These are phyloP conservation scores for Enteromius afrohamiltoni DNA, from an alignment of 2,797 vertebrate genomes.

Conservation along the genomic window DNA sequence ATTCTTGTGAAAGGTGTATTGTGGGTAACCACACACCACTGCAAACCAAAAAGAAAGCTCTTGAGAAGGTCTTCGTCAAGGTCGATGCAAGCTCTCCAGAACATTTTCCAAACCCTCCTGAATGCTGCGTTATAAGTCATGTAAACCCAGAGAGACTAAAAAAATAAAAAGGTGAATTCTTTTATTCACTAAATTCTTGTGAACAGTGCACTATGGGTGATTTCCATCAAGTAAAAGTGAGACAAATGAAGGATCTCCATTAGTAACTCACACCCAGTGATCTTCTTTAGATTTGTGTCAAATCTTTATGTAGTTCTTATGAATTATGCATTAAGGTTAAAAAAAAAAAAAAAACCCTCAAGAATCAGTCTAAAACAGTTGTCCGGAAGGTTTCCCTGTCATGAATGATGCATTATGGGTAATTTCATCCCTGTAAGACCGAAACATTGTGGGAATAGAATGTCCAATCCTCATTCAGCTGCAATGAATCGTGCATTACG, in stretches of 20 bases:
- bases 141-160: too few relatives aligned
- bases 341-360: background rate
- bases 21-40: too few relatives aligned
- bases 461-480: background rate
- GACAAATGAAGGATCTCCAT: background rate
- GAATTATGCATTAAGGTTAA: background rate
- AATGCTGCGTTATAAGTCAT: too few relatives aligned
- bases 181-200: background rate
- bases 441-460: background rate
- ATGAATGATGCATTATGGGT: conserved; percentile 4
- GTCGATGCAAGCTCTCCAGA: too few relatives aligned
- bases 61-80: conserved; percentile 2
- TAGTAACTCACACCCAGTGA: too few relatives aligned
- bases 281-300: background rate
- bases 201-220: conserved; percentile 23
- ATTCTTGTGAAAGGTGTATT: background rate
- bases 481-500: conserved; percentile 45
- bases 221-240: background rate
- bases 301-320: background rate
- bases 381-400: background rate
- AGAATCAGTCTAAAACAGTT: background rate
- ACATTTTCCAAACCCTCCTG: too few relatives aligned
- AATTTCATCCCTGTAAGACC: background rate
- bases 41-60: background rate
- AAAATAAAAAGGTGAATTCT: too few relatives aligned